phyloP scores from a whole-genome alignment of 2,113 vertebrate genomes.

The Trematocara marginatum region DNA sequence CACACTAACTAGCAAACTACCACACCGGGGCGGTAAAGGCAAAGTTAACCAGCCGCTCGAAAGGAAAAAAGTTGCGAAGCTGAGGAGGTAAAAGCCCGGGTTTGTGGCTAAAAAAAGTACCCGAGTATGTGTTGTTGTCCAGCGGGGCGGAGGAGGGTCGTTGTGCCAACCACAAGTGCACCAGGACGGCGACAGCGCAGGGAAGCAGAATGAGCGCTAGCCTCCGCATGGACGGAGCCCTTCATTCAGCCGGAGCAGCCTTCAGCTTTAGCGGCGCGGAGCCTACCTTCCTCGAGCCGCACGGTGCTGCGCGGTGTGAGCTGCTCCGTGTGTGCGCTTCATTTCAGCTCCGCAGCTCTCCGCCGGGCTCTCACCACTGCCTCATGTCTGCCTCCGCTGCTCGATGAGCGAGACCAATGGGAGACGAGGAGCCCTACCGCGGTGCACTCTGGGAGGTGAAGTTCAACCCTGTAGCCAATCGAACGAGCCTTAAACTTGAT shows the following conservation, averaged over 20 bases:
- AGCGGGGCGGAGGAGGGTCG: slow-evolving; percentile 55
- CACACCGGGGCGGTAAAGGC: background rate
- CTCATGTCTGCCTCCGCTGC: slow-evolving; percentile 59
- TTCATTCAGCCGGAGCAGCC: slow-evolving; percentile 52
- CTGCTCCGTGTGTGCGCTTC: slow-evolving; percentile 18
- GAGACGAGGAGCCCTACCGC: background rate
- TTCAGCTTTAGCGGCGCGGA: slow-evolving; percentile 38
- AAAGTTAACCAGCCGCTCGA: slow-evolving; percentile 23
- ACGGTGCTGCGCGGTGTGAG: slow-evolving; percentile 16
- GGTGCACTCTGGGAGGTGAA: slow-evolving; percentile 56
- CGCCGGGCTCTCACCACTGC: slow-evolving; percentile 31
- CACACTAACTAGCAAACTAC: background rate
- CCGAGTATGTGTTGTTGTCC: slow-evolving; percentile 60
- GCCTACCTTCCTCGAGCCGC: slow-evolving; percentile 35
- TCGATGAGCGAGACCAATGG: slow-evolving; percentile 62
- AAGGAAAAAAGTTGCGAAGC: slow-evolving; percentile 37
- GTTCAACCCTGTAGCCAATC: slow-evolving; percentile 10
- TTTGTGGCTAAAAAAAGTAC: slow-evolving; percentile 49
- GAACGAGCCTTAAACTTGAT: background rate
- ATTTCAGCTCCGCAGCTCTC: slow-evolving; percentile 47
- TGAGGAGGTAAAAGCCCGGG: background rate
- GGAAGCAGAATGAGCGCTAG: slow-evolving; percentile 80
- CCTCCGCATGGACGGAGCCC: slow-evolving; percentile 85
- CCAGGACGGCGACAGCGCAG: slow-evolving; percentile 84
- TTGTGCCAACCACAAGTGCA: slow-evolving; percentile 84